These are phyloP conservation scores for Acanthosoma haemorrhoidale DNA, from an alignment of 2,888 invertebrate genomes.

Conservation along the genomic window DNA sequence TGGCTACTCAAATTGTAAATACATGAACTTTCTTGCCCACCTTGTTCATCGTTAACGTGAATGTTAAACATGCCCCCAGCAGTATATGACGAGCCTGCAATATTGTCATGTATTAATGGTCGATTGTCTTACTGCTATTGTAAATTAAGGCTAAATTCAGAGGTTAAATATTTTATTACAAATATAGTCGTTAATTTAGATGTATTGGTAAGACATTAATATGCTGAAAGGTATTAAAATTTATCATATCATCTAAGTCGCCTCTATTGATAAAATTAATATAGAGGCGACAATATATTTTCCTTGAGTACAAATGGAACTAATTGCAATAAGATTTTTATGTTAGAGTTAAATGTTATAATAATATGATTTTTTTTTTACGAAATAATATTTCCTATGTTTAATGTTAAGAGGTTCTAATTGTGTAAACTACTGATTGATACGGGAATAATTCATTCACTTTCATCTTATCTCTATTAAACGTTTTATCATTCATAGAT, in stretches of 20 bases:
- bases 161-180: constrained; percentile 27
- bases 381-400: not conserved
- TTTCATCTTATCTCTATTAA: not conserved
- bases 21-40: constrained; percentile 1
- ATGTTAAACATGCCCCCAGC: constrained; percentile 22
- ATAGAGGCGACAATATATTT: constrained; percentile 18
- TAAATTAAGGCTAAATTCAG: constrained; percentile 17
- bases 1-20: not conserved
- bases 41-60: constrained; percentile 9
- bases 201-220: not conserved
- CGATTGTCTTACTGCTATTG: constrained; percentile 19
- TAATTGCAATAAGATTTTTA: constrained; percentile 25
- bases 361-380: constrained; percentile 8
- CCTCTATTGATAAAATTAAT: not conserved
- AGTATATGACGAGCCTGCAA: constrained; percentile 18
- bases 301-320: constrained; percentile 28
- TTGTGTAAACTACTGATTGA: not conserved
- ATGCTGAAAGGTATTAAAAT: constrained; percentile 23
- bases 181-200: constrained; percentile 24
- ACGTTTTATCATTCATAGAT: not conserved
- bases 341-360: constrained; percentile 1
- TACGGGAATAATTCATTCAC: not conserved
- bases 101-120: constrained; percentile 13
- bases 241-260: constrained; percentile 28
- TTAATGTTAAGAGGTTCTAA: not conserved